Evolutionary conservation across 2,113 vertebrate genomes (phyloP).

Genomic region (Oncorhynchus kisutch): DNA sequence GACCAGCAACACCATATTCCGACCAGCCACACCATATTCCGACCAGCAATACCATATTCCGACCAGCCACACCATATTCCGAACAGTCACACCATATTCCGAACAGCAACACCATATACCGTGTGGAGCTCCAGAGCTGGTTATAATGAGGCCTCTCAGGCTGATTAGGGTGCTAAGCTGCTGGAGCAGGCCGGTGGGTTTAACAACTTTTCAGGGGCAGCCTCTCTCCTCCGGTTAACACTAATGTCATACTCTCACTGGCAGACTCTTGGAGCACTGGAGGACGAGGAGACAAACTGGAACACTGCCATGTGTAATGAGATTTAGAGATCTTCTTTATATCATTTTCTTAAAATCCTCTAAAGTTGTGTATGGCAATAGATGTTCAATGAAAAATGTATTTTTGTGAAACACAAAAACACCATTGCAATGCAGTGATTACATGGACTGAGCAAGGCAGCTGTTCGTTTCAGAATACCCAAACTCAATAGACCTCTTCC

Average conservation of each 20-base stretch:
- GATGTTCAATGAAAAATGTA: neutral
- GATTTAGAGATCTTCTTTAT: conserved; percentile 40
- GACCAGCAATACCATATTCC: neutral
- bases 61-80: neutral
- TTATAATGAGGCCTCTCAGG: conserved; percentile 44
- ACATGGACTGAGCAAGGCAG: conserved; percentile 20
- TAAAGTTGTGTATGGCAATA: neutral
- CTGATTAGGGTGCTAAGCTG: conserved; percentile 53
- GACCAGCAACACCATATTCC: neutral
- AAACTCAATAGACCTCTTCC: neutral
- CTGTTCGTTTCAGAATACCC: conserved; percentile 27
- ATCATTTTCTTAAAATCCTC: neutral
- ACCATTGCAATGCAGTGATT: neutral
- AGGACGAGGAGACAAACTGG: neutral
- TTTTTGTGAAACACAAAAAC: neutral
- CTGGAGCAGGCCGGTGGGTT: conserved; percentile 24
- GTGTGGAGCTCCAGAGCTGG: conserved; percentile 7
- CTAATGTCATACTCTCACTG: conserved; percentile 20
- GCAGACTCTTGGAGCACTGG: conserved; percentile 7
- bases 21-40: too few species aligned
- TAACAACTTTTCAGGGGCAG: conserved; percentile 41
- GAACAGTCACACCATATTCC: neutral
- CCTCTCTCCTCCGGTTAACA: conserved; percentile 11
- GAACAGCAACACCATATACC: too few species aligned
- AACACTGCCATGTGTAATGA: conserved; percentile 21